Conservation (phyloP, 2,888 invertebrate genomes). For the Eledona agricola region DNA sequence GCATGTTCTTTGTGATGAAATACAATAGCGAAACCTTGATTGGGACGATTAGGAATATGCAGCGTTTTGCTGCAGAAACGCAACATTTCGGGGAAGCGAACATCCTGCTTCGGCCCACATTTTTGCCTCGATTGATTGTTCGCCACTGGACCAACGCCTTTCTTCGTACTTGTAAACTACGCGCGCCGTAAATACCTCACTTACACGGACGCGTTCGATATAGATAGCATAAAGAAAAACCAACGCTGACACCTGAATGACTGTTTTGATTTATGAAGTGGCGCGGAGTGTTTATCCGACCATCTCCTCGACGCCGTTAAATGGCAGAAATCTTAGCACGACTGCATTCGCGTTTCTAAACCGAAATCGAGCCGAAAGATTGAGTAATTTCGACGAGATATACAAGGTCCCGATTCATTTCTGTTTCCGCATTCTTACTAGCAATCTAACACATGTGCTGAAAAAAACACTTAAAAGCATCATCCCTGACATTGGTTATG, state of each 20-base stretch:
- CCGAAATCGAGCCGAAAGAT: slow-evolving; percentile 17
- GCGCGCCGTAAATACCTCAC: slow-evolving; percentile 9
- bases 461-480: slow-evolving; percentile 17
- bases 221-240: slow-evolving; percentile 1
- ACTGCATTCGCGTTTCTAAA: slow-evolving; percentile 11
- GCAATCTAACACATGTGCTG: slow-evolving; percentile 15
- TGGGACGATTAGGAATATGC: slow-evolving; percentile 23
- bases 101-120: slow-evolving; percentile 2
- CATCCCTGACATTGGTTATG: slow-evolving; percentile 28
- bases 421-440: slow-evolving; percentile 25
- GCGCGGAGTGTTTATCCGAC: background rate
- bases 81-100: background rate
- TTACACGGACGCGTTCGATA: slow-evolving; percentile 4
- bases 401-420: slow-evolving; percentile 19
- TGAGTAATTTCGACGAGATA: slow-evolving; percentile 16
- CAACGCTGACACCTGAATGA: slow-evolving; percentile 1
- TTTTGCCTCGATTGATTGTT: slow-evolving; percentile 10
- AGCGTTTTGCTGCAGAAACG: too few relatives aligned
- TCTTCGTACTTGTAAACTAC: slow-evolving; percentile 26
- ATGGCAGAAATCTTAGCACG: slow-evolving; percentile 8
- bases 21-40: slow-evolving; percentile 31
- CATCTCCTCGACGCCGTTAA: background rate
- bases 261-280: slow-evolving; percentile 2
- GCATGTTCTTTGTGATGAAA: slow-evolving; percentile 17
- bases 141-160: slow-evolving; percentile 8